Evolutionary conservation across 2,113 vertebrate species (phyloP), one percentile per base, ranked within the genome.

Genomic region (Chionis minor): DNA sequence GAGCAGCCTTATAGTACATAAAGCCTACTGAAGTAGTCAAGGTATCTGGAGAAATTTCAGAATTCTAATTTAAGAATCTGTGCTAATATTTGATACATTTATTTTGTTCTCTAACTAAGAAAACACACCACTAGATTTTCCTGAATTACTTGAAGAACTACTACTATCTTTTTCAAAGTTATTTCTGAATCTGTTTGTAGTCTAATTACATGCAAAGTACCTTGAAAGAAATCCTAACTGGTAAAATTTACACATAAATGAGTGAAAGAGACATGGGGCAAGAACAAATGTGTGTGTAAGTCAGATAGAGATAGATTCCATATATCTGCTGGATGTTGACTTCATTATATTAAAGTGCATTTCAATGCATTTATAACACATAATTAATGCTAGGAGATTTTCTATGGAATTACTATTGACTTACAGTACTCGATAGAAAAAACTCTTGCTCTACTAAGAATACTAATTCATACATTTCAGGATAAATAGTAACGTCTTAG

Each of bases 61-160:
- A 61, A 88, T 38, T 73, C 12, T 65, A 58, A 16, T 66, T 62
- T 44, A 77, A 83, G 58, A 47, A 33, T 51, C 7, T 82, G 2
- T 81, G n/a, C 17, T 81, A 19, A 52, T 81, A 15, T 9, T 6
- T 0, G 0, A 58, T 58, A 35, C 0, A 0, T 62, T 72, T 86
- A n/a, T 78, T 86, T 88, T 94, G 14, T 49, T 92, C 35, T 90
- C 15, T 83, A 26, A 51, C 14, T 56, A 49, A 30, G 35, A 56
- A 23, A 82, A 32, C 17, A 80, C 10, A 66, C 14, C 33, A 12
- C 8, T 61, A 73, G 18, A 47, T 1, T 2, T 4, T 88, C 11
- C 16, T 45, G 45, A 73, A 83, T 81, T 73, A 58, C 19, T 66
- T 61, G 16, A 84, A 85, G 17, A 21, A 49, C 79, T 84, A 38